A percentile compares a stretch with the other conserved stretches of the same genome.
Conservation (phyloP, 2,888 invertebrate genomes). For the Drosophila nigricruria region DNA sequence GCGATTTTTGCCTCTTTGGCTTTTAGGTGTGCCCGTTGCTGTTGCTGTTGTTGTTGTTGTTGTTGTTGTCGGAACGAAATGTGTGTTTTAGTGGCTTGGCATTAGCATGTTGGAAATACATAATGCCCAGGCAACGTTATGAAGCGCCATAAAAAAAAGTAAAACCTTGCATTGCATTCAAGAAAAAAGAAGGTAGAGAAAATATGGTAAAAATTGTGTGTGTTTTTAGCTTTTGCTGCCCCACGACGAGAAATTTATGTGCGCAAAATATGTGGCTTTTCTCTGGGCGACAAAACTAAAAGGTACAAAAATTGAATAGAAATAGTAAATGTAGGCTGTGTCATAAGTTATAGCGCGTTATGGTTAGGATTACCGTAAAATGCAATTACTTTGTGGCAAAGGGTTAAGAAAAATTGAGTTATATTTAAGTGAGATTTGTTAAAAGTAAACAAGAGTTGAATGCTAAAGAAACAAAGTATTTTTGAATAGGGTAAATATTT, state of each 20-base stretch:
- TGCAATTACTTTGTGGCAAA: constrained; percentile 7
- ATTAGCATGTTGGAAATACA: constrained; percentile 72
- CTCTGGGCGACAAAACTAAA: constrained; percentile 24
- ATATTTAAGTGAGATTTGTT: neutral
- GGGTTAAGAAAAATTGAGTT: neutral
- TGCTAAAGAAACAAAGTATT: no score
- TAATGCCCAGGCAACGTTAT: constrained; percentile 49
- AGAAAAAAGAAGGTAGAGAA: constrained; percentile 11
- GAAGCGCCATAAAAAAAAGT: constrained; percentile 54
- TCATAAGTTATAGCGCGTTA: constrained; percentile 20
- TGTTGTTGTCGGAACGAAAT: constrained; percentile 48
- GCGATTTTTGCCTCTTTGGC: constrained; percentile 57
- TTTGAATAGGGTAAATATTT: no score
- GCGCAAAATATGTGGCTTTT: constrained; percentile 64
- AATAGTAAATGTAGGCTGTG: constrained; percentile 35
- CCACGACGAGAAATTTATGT: constrained; percentile 58
- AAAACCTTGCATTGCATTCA: constrained; percentile 53
- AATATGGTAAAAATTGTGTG: constrained; percentile 43
- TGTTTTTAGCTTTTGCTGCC: constrained; percentile 46
- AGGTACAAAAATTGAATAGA: constrained; percentile 13
- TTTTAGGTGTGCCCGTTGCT: constrained; percentile 13
- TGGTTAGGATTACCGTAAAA: constrained; percentile 11
- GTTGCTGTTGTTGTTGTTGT: constrained; percentile 24
- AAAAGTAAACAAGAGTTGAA: neutral
- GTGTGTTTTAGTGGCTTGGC: constrained; percentile 78